Evolutionary conservation across 2,797 vertebrate genomes (phyloP).

Genomic region (Amazonetta brasiliensis): DNA sequence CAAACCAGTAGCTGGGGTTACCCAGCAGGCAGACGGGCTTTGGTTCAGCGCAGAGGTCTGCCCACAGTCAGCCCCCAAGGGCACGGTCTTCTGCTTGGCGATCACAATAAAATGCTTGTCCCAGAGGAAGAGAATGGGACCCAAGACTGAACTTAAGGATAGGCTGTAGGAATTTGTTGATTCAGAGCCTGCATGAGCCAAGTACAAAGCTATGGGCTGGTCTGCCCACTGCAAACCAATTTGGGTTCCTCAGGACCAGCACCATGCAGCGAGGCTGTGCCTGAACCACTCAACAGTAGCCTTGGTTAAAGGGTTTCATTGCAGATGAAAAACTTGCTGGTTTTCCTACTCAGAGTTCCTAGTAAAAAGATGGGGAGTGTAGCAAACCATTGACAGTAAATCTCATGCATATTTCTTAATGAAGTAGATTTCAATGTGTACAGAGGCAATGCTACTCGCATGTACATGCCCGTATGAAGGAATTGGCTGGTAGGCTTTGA

Average conservation of each 20-base stretch:
- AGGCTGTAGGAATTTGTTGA: not conserved
- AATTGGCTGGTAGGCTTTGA: not conserved
- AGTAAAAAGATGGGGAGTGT: not conserved
- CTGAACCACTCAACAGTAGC: not conserved
- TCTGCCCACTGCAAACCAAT: not conserved
- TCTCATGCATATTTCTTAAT: not conserved
- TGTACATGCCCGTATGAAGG: accelerated
- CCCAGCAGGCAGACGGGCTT: not conserved
- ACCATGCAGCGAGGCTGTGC: not conserved
- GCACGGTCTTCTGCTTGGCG: not conserved
- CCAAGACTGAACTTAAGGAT: not conserved
- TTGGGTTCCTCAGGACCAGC: not conserved
- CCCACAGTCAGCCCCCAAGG: not conserved
- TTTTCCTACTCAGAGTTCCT: not conserved
- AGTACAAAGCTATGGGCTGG: not conserved
- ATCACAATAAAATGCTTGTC: not conserved
- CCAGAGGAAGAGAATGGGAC: not conserved
- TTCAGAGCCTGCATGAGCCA: not conserved
- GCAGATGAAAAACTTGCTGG: not conserved
- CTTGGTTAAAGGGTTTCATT: not conserved
- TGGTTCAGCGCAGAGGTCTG: not conserved
- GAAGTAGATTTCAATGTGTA: not conserved
- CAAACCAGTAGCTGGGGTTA: not conserved
- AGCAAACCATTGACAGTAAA: not conserved
- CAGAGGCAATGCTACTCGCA: not conserved